Evolutionary conservation across 2,113 vertebrate genomes (phyloP), one percentile per base, ranked within the genome.

Genomic region (Vimba vimba): DNA sequence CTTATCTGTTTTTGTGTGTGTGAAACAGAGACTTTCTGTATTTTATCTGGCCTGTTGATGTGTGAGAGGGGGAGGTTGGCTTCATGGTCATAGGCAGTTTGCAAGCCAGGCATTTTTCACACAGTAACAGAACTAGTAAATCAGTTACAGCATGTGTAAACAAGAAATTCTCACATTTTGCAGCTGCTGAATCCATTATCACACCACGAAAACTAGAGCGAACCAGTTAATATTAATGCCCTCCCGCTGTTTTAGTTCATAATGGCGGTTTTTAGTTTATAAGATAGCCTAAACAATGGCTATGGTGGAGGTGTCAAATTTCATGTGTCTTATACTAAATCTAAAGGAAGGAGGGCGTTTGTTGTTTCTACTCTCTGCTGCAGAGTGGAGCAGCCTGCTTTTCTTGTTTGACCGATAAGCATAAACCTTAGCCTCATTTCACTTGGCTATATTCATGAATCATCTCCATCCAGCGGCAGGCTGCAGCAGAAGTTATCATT

Each of bases 341-440:
- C 71, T 74, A n/a, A 82, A 75, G 43, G 43, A 68, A 59, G 57
- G 59, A 71, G 81, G 50, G 21, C 71, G n/a, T 85, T 85, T 23
- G 50, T 84, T 73, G 68, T 86, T 36, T 69, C 57, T 77, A 68
- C 55, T 2, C 47, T 88, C 55, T 60, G 73, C 62, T 45, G 81
- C 78, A 64, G 84, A 93, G 91, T 87, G 47, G 88, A 85, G 83
- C 68, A 91, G 94, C 94, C 91, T 84, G 94, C 91, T 92, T 84
- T 89, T 93, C 94, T 91, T 87, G 94, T 95, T 95, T 90, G 89
- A 89, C 89, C 47, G 60, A 79, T 88, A 84, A 80, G 60, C 33
- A 17, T 76, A 39, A 73, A 87, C 85, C 90, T 88, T 89, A 90
- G 90, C 81, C 89, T 91, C 89, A 85, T 92, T 91, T 93, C 86